phyloP scores from a whole-genome alignment of 1,140 invertebrate species.

The Lamellibrachia luymesi region DNA sequence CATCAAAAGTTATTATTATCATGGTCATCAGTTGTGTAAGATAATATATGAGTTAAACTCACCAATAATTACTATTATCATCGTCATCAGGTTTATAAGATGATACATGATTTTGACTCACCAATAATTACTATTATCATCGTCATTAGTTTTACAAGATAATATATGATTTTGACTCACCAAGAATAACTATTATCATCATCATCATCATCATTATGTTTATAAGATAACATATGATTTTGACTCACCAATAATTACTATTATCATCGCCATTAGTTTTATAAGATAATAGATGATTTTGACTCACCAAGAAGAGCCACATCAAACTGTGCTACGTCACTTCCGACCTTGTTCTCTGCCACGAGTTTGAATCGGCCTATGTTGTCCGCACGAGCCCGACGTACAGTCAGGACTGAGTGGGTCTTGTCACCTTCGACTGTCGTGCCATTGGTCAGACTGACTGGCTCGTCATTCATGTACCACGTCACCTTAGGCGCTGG shows the following conservation, averaged over 20 bases:
- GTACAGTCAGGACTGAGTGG: conserved; percentile 46
- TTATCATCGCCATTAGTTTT: background rate
- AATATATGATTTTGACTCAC: background rate
- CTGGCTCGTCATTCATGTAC: conserved; percentile 69
- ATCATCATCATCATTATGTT: background rate
- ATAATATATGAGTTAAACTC: too few species aligned
- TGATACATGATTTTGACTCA: too few species aligned
- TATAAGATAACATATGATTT: background rate
- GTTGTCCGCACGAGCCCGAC: conserved; percentile 45
- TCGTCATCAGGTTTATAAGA: background rate
- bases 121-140: background rate
- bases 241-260: background rate
- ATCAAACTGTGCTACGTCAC: conserved; percentile 49
- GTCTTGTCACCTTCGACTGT: conserved; percentile 46
- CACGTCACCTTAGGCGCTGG: conserved; percentile 88
- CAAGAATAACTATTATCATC: background rate
- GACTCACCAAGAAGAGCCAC: conserved; percentile 64
- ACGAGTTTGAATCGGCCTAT: conserved; percentile 49
- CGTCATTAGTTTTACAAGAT: background rate
- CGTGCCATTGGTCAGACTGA: conserved; percentile 42
- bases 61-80: background rate
- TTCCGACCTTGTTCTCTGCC: conserved; percentile 53
- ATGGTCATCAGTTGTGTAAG: too few species aligned
- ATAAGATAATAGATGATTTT: background rate
- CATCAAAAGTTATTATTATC: too few species aligned